Conservation (phyloP, 1,140 invertebrate species). For the Trichomalopsis sarcophagae region DNA sequence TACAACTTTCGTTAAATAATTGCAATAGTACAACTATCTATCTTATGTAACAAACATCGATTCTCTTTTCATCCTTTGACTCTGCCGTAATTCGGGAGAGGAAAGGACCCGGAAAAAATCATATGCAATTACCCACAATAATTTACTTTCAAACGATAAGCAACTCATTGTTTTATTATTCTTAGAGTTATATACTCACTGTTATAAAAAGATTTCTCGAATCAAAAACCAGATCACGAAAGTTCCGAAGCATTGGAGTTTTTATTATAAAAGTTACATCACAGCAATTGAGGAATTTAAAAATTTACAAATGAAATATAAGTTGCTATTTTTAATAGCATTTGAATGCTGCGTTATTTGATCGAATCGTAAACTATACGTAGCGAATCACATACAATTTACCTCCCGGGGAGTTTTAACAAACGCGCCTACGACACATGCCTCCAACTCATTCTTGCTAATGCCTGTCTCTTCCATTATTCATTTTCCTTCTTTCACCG, state of each 20-base stretch:
- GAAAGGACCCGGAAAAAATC: conserved; percentile 55
- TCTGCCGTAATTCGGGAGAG: conserved; percentile 57
- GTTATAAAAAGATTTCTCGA: too few species aligned
- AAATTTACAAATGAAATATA: neutral
- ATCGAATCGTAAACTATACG: neutral
- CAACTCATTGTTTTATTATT: neutral
- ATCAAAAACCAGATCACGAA: too few species aligned
- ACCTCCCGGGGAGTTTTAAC: conserved; percentile 46
- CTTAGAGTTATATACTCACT: neutral
- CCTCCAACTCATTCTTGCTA: neutral
- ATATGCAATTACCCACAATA: conserved; percentile 12
- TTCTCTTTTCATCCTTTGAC: conserved; percentile 55
- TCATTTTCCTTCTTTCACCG: conserved; percentile 29
- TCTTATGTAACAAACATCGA: conserved; percentile 65
- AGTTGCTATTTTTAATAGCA: neutral
- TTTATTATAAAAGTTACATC: too few species aligned
- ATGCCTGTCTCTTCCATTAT: conserved; percentile 7
- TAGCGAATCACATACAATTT: conserved; percentile 52
- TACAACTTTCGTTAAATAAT: conserved; percentile 56
- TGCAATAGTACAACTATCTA: conserved; percentile 62
- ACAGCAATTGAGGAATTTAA: too few species aligned
- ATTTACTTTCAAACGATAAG: neutral
- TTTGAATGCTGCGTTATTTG: neutral
- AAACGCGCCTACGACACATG: conserved; percentile 34
- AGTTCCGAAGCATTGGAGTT: too few species aligned